Evolutionary conservation across 2,888 invertebrate species (phyloP), one percentile per base, ranked within the genome.

Genomic region (Boloria euphrosyne): DNA sequence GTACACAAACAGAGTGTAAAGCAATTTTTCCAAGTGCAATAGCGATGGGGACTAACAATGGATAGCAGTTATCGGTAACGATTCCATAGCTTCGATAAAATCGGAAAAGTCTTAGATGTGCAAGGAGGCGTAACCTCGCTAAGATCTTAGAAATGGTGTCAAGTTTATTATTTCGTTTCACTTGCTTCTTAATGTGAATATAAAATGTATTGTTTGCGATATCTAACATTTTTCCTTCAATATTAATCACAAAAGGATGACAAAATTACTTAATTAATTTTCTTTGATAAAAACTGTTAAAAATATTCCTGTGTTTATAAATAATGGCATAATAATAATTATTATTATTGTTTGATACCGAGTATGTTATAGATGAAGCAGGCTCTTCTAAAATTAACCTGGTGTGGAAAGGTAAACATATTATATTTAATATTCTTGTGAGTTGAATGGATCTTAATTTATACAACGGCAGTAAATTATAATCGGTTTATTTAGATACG

Each of bases 141-240:
- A 62, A 62, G 62, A 47, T 77, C 79, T 85, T 79, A 80, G 46
- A 86, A 86, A 83, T 80, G 81, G 84, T 86, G 81, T 83, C 84
- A 83, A 86, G 80, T 80, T 82, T 78, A 81, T 80, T 81, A 81
- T 78, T 80, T 62, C 66, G 58, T 68, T 69, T 65, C 65, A 67
- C 59, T 69, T 65, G 66, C 43, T 62, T 50, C 55, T 27, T 4
- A 22, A 51, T 60, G 0, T 31, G 2, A 38, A 54, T 43, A 17
- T 38, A 2, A 4, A 38, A 38, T 38, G 10, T 38, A 10, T 38
- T 38, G 31, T 38, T 38, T 10, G 10, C 10, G 10, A 38, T 38
- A 31, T 31, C 5, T 5, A 31, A 31, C 3, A 22, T 22, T 22
- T 22, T 22, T 22, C 1, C 22, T 31, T 31, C 5, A 31, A 31